Base-by-base conservation (phyloP, 2,888 invertebrate genomes). In the Merodon equestris region DNA sequence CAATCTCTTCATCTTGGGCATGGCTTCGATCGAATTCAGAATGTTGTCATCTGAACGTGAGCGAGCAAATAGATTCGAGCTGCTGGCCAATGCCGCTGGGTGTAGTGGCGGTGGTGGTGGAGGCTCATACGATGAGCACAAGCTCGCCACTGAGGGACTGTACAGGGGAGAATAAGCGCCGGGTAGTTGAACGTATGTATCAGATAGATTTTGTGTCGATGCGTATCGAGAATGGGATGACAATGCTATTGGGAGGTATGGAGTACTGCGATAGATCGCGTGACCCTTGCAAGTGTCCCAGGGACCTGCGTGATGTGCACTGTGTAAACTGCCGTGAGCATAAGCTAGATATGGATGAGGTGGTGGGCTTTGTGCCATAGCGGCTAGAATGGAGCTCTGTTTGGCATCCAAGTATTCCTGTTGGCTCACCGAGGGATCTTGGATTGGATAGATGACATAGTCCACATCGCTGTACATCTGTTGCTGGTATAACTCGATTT, bases 331-430 rank as follows among this genome's bases (percentile, higher is more conserved):
- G 85, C 86, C 61, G 84, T 92, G 92, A 85, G 92, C 92, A 54
- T 86, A 87, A 12, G 87, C 86, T 83, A 92, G 90, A 83, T 91
- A 92, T 13, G 91, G 87, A 27, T 89, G 90, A 66, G 90, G 90
- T n/a, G 89, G 89, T 1, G 91, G 91, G 84, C 91, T 89, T 47
- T 92, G 92, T 0, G 92, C 93, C 84, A 93, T 88, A 12, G 94
- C 90, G 42, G 94, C 94, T 0, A 95, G 93, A 27, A 89, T 83
- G 1, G 89, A 88, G 3, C 89, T 87, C 84, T 95, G 92, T 87
- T 96, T 96, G 58, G 96, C 95, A 85, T 97, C 96, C 83, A 96
- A 91, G 88, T 97, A 97, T 86, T 97, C 96, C 87, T 96, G 96
- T 86, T 96, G 95, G 82, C 96, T 96, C 50, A 96, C 92, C 0